phyloP scores from a whole-genome alignment of 2,888 invertebrate species.

The Cerceris ruficornis region DNA sequence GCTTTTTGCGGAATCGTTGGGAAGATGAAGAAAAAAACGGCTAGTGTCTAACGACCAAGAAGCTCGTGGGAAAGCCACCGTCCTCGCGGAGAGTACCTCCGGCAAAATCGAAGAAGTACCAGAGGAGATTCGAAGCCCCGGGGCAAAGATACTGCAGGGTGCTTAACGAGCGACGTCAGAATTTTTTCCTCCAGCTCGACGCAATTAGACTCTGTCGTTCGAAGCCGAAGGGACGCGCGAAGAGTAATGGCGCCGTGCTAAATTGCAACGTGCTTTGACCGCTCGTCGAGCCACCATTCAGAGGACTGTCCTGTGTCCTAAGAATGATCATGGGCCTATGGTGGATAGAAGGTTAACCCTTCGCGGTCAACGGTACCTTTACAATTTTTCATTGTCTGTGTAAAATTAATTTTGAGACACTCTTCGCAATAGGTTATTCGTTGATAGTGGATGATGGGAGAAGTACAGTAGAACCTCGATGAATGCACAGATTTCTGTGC shows the following conservation, averaged over 20 bases:
- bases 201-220: conserved; percentile 70
- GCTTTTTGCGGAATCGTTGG: too few species aligned
- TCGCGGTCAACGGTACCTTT: too few species aligned
- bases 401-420: too few species aligned
- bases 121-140: conserved; percentile 29
- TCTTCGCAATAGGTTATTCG: too few species aligned
- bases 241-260: conserved; percentile 65
- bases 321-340: neutral
- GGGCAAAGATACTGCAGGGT: conserved; percentile 48
- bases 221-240: conserved; percentile 64
- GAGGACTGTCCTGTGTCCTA: conserved; percentile 31
- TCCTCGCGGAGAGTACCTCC: conserved; percentile 11
- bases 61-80: too few species aligned
- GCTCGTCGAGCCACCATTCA: conserved; percentile 37
- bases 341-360: neutral
- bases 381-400: too few species aligned
- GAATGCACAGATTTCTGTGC: too few species aligned
- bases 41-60: too few species aligned
- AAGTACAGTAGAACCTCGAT: too few species aligned
- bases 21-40: too few species aligned
- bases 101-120: conserved; percentile 30
- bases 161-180: conserved; percentile 68
- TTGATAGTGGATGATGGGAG: too few species aligned
- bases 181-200: conserved; percentile 61
- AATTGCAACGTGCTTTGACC: conserved; percentile 61